A percentile compares a stretch with the other conserved stretches of the same genome.
phyloP scores from a whole-genome alignment of 2,113 vertebrate species.

The Camelus bactrianus region DNA sequence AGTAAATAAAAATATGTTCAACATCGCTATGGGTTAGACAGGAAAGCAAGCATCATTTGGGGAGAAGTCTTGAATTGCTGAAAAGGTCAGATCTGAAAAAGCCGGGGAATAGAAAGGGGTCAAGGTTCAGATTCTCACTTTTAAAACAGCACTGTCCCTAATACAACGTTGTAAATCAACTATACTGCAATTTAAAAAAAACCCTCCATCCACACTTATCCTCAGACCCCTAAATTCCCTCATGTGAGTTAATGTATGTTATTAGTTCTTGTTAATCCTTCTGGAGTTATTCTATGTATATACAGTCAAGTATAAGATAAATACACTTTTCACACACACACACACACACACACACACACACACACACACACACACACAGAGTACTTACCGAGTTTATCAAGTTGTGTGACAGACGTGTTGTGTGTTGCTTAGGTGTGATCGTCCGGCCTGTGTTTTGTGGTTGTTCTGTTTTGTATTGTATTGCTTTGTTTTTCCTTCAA shows the following conservation, averaged over 20 bases:
- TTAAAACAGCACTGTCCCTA: neutral
- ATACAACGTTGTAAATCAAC: too few species aligned
- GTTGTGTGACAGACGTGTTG: neutral
- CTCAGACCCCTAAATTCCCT: neutral
- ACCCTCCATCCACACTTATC: neutral
- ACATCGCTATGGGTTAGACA: neutral
- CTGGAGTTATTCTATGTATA: neutral
- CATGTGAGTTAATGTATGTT: neutral
- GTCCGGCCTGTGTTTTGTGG: neutral
- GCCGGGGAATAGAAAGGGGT: neutral
- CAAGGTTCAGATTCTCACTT: neutral
- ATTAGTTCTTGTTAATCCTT: neutral
- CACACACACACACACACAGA: too few species aligned
- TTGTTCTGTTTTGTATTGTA: neutral
- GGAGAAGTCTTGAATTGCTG: neutral
- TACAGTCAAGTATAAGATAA: neutral
- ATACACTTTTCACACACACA: too few species aligned
- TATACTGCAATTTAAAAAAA: neutral
- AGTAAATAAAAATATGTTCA: neutral
- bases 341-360: too few species aligned
- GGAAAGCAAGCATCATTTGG: neutral
- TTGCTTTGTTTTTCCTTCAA: neutral
- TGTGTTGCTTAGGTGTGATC: neutral
- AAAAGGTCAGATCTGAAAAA: neutral
- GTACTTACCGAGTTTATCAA: neutral